These are phyloP conservation scores for Pteromalus puparum DNA, from an alignment of 1,140 invertebrate genomes.

Conservation along the genomic window DNA sequence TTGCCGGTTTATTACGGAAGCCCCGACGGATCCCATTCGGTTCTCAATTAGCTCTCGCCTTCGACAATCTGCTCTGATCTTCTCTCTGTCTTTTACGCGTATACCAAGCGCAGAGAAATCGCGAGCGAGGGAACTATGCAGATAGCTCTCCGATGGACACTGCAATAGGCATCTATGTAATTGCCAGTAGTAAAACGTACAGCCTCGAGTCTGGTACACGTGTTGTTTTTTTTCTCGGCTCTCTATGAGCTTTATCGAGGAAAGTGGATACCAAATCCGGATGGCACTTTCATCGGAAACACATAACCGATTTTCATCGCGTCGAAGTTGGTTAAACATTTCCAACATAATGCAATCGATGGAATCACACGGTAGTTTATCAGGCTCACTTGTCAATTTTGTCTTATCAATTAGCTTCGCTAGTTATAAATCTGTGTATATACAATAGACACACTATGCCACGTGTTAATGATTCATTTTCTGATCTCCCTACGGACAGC, in stretches of 20 bases:
- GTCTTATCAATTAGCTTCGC: not conserved
- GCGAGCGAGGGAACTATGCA: not conserved
- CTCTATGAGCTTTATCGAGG: not conserved
- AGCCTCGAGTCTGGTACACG: no score
- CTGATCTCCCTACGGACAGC: not conserved
- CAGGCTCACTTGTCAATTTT: not conserved
- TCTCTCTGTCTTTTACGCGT: not conserved
- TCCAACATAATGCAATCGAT: no score
- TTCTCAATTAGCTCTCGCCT: slow-evolving; percentile 60
- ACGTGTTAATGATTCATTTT: not conserved
- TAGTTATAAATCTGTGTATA: not conserved
- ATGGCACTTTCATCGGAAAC: not conserved
- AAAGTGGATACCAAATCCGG: not conserved
- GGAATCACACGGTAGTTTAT: not conserved
- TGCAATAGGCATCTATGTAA: not conserved
- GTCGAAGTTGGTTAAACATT: no score
- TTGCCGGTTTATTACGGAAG: slow-evolving; percentile 64
- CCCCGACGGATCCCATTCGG: slow-evolving; percentile 54
- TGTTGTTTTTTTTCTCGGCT: no score
- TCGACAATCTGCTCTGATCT: slow-evolving; percentile 1
- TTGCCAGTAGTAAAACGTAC: not conserved
- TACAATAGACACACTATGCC: not conserved
- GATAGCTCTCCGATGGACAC: not conserved
- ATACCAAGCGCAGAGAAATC: not conserved
- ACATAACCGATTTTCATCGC: not conserved